Base-by-base conservation (phyloP, 2,888 invertebrate species). In the Drosophila stalkeri region DNA sequence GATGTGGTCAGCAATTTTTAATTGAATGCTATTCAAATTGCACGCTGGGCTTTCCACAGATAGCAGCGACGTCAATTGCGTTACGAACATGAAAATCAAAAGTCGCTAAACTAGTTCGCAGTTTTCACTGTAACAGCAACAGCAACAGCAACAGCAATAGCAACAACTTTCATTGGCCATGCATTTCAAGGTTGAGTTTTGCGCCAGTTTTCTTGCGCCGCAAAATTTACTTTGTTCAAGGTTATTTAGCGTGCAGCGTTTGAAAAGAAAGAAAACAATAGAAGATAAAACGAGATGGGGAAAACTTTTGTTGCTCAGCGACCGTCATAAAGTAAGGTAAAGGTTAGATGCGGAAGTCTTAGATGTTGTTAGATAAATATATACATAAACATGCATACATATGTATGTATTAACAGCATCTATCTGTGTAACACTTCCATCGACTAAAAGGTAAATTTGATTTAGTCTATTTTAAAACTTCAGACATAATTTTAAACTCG, bases 101-200 rank as follows among this genome's bases (percentile, higher is more conserved):
- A 76, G 78, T 62, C 39, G 67, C 62, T 56, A 55, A 79, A 87
- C 87, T 68, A 72, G 84, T 84, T 61, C 16, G 3, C 6, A 61
- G 52, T 82, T 86, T 84, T 76, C 74, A 64, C 75, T 65, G 66
- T 46, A 70, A 62, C 41, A 27, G 4, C n/a, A 46, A 9, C 20
- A 57, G 35, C 23, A 73, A 52, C 72, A 44, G 6, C 20, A 47
- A 16, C 1, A 51, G 6, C 33, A 49, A 54, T 18, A 47, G 55
- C 20, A 75, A 57, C 56, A 57, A 75, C 75, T 86, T 84, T 84
- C 87, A 66, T 80, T 72, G 61, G 46, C 44, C 54, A 39, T 61
- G 60, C 41, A 68, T 37, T 80, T 85, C 72, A 85, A 85, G 85
- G 80, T 69, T 75, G n/a, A 39, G 20, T 27, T 31, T 61, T 65